Conservation (phyloP, 2,888 invertebrate species). For the Pheosia tremula region DNA sequence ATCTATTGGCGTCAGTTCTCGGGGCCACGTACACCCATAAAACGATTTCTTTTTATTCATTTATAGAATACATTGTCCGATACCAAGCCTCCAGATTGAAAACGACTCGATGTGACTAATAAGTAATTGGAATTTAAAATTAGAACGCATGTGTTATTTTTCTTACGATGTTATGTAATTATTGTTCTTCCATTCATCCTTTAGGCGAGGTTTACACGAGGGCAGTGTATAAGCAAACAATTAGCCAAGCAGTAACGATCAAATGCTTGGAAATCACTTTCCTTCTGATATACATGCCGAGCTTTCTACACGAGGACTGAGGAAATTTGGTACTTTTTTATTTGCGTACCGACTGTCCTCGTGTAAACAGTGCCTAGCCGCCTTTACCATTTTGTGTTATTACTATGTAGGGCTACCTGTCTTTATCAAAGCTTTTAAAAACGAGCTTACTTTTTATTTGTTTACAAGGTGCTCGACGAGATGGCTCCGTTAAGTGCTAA, state of each 20-base stretch:
- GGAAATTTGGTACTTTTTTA: neutral
- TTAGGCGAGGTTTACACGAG: no score
- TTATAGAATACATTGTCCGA: constrained; percentile 62
- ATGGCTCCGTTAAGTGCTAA: constrained; percentile 34
- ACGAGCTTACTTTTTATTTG: constrained; percentile 8
- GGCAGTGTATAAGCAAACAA: no score
- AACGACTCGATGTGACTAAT: constrained; percentile 53
- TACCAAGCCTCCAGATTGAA: constrained; percentile 62
- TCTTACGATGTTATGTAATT: constrained; percentile 13
- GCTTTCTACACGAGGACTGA: no score
- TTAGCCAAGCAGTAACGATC: no score
- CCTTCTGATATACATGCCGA: no score
- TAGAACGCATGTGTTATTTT: constrained; percentile 45
- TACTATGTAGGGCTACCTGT: neutral
- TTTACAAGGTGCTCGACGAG: constrained; percentile 12
- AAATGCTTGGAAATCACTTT: no score
- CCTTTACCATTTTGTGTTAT: neutral
- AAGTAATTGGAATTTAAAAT: constrained; percentile 57
- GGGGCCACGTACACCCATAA: constrained; percentile 62
- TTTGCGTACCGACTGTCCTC: no score
- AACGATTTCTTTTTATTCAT: constrained; percentile 57
- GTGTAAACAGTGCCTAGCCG: neutral
- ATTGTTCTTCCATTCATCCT: constrained; percentile 6
- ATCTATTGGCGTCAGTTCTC: constrained; percentile 66
- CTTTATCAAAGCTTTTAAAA: constrained; percentile 7